Evolutionary conservation across 2,888 invertebrate species (phyloP).

Genomic region (Eilema depressum): DNA sequence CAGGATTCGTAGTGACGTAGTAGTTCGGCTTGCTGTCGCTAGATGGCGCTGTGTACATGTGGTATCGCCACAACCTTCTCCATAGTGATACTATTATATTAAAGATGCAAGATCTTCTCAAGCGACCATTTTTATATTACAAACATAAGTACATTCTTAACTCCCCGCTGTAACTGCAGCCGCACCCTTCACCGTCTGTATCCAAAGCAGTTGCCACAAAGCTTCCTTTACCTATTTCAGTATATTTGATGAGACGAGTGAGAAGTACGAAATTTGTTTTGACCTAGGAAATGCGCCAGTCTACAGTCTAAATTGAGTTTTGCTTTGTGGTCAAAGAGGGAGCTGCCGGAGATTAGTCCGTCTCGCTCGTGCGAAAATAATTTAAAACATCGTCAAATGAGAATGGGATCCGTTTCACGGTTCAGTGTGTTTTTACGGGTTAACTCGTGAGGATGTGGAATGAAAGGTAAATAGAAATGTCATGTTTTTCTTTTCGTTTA

Average conservation of each 20-base stretch:
- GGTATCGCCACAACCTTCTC: too few relatives aligned
- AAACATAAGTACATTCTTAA: neutral
- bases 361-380: conserved; percentile 33
- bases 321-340: conserved; percentile 49
- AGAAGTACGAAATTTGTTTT: conserved; percentile 58
- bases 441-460: neutral
- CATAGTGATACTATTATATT: too few relatives aligned
- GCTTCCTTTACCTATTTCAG: conserved; percentile 58
- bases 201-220: conserved; percentile 58
- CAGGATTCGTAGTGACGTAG: too few relatives aligned
- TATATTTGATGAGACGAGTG: conserved; percentile 50
- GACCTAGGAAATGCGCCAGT: conserved; percentile 51
- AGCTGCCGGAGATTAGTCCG: conserved; percentile 44
- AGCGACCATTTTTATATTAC: too few relatives aligned
- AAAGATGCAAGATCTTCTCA: too few relatives aligned
- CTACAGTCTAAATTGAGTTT: conserved; percentile 52
- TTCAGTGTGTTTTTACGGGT: conserved; percentile 10
- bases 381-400: conserved; percentile 35
- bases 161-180: conserved; percentile 28
- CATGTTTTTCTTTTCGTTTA: neutral
- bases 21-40: too few relatives aligned
- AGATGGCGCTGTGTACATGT: too few relatives aligned
- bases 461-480: conserved; percentile 6
- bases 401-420: neutral
- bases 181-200: conserved; percentile 27